A percentile compares a stretch with the other conserved stretches of the same genome.
Evolutionary conservation across 2,888 invertebrate species (phyloP).

Genomic region (Noctua janthina): DNA sequence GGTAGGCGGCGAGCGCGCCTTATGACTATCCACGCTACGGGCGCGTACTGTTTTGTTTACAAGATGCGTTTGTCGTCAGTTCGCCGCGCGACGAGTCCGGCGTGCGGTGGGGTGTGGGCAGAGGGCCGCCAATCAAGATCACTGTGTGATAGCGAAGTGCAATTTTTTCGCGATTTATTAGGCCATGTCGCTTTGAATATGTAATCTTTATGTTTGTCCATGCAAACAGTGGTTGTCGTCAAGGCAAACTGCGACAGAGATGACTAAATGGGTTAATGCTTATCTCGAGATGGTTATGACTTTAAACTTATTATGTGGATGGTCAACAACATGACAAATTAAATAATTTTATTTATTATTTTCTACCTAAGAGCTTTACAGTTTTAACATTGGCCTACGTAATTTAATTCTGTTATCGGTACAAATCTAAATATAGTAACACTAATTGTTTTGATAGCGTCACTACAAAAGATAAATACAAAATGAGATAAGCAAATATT

Average conservation of each 20-base stretch:
- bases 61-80: slow-evolving; percentile 66
- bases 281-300: slow-evolving; percentile 40
- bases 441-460: slow-evolving; percentile 31
- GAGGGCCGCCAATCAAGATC: slow-evolving; percentile 63
- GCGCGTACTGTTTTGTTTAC: slow-evolving; percentile 82
- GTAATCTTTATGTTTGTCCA: slow-evolving; percentile 57
- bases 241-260: slow-evolving; percentile 51
- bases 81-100: slow-evolving; percentile 41
- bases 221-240: slow-evolving; percentile 49
- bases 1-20: slow-evolving; percentile 70
- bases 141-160: slow-evolving; percentile 51
- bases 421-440: slow-evolving; percentile 15
- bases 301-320: slow-evolving; percentile 28
- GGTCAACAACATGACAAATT: slow-evolving; percentile 26
- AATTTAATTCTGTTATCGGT: slow-evolving; percentile 31
- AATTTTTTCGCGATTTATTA: slow-evolving; percentile 65
- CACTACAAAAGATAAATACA: slow-evolving; percentile 7
- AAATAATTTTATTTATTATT: slow-evolving; percentile 23
- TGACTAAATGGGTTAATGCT: slow-evolving; percentile 52
- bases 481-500: slow-evolving; percentile 31
- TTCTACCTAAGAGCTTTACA: not conserved
- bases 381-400: not conserved
- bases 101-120: slow-evolving; percentile 43
- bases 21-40: slow-evolving; percentile 78
- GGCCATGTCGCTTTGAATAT: slow-evolving; percentile 49